phyloP scores from a whole-genome alignment of 2,888 invertebrate genomes.

The Dynastes hyllus region DNA sequence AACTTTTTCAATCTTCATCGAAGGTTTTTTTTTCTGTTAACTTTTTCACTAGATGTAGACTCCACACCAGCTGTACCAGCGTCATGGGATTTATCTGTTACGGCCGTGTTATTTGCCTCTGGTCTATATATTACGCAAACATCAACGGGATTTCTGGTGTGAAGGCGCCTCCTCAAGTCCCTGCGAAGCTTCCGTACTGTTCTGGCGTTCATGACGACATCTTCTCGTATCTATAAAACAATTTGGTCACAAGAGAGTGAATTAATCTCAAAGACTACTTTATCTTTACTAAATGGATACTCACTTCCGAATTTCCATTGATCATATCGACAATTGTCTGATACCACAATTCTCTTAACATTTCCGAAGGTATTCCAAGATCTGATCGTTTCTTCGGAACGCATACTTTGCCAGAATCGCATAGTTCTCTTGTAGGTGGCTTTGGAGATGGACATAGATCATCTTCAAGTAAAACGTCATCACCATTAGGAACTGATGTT shows the following conservation, averaged over 20 bases:
- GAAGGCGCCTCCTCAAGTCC: constrained; percentile 39
- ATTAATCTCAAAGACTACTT: background rate
- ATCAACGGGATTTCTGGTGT: background rate
- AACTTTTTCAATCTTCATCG: background rate
- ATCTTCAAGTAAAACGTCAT: constrained; percentile 70
- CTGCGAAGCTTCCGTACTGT: constrained; percentile 34
- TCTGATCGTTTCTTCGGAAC: constrained; percentile 59
- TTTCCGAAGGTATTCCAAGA: constrained; percentile 61
- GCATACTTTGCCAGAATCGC: constrained; percentile 66
- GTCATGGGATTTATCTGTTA: too few relatives aligned
- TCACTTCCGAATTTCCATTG: constrained; percentile 50
- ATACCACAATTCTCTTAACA: constrained; percentile 64
- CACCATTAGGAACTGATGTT: constrained; percentile 68
- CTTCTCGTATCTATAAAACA: constrained; percentile 30
- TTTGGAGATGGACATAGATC: constrained; percentile 63
- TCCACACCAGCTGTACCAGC: too few relatives aligned
- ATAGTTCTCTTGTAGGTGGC: constrained; percentile 66
- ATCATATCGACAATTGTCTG: constrained; percentile 61
- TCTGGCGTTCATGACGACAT: constrained; percentile 28
- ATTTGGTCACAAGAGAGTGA: background rate
- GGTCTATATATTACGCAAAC: background rate
- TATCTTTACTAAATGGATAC: background rate
- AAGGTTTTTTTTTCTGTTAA: background rate
- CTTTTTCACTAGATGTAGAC: too few relatives aligned
- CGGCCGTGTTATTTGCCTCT: too few relatives aligned